These are phyloP conservation scores for Lissonota sp. DNA, from an alignment of 2,888 invertebrate genomes.

Conservation along the genomic window DNA sequence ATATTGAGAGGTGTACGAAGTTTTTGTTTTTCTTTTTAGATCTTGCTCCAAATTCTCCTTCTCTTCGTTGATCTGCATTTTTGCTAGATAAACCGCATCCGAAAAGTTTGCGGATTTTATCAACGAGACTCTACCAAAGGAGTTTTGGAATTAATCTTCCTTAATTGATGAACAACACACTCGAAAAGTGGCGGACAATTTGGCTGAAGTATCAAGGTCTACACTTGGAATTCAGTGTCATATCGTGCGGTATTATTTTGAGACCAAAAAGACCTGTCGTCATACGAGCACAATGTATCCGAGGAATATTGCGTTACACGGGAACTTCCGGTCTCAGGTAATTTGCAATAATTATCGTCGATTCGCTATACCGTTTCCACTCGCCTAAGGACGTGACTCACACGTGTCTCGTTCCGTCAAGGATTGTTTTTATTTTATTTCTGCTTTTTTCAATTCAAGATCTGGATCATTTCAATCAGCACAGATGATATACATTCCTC, in stretches of 20 bases:
- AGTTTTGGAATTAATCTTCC: too few relatives aligned
- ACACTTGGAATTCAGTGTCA: too few relatives aligned
- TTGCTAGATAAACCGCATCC: too few relatives aligned
- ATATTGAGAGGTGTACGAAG: neutral
- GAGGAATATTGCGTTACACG: slow-evolving; percentile 23
- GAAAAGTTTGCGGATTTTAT: too few relatives aligned
- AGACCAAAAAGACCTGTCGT: neutral
- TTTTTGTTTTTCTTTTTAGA: neutral
- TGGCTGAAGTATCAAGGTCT: too few relatives aligned
- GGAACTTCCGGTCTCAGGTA: slow-evolving; percentile 49
- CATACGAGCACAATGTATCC: slow-evolving; percentile 2
- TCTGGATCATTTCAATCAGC: slow-evolving; percentile 8
- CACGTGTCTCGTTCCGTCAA: slow-evolving; percentile 9
- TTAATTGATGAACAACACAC: too few relatives aligned
- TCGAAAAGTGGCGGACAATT: too few relatives aligned
- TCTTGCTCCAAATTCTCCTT: neutral
- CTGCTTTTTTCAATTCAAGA: slow-evolving; percentile 35
- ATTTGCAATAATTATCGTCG: slow-evolving; percentile 43
- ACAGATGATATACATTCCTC: neutral
- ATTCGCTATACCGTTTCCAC: neutral
- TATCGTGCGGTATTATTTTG: neutral
- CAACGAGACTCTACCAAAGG: too few relatives aligned
- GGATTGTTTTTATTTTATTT: slow-evolving; percentile 19
- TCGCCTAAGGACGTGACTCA: slow-evolving; percentile 38
- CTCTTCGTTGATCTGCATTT: too few relatives aligned